These are phyloP conservation scores for Abscondita cerata DNA, from an alignment of 2,888 invertebrate genomes.

Conservation along the genomic window DNA sequence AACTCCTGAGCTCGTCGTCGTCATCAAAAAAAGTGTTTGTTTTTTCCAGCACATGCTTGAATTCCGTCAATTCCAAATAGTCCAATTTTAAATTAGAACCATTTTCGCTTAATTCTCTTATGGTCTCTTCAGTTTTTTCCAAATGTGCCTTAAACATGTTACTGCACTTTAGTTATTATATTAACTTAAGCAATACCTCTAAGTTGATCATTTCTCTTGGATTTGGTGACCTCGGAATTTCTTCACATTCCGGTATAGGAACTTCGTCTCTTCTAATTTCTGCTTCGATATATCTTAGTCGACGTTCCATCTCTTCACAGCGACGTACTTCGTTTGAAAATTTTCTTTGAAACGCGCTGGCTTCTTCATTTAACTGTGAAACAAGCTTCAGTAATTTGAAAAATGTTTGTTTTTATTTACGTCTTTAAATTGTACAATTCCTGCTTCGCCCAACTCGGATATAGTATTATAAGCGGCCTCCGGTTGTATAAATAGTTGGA, in stretches of 20 bases:
- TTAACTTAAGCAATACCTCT: constrained; percentile 67
- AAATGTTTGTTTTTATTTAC: constrained; percentile 65
- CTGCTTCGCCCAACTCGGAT: constrained; percentile 92
- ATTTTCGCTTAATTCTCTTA: constrained; percentile 91
- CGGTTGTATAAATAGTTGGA: constrained; percentile 95
- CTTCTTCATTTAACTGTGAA: constrained; percentile 79
- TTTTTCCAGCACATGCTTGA: constrained; percentile 90
- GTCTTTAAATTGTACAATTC: constrained; percentile 94
- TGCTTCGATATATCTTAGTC: constrained; percentile 83
- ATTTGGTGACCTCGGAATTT: constrained; percentile 76
- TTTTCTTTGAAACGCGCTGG: constrained; percentile 90
- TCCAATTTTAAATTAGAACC: constrained; percentile 92
- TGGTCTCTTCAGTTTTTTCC: constrained; percentile 95
- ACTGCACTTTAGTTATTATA: neutral
- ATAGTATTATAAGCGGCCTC: constrained; percentile 94
- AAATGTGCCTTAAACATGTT: constrained; percentile 75
- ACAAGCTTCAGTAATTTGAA: neutral
- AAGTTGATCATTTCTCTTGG: constrained; percentile 88
- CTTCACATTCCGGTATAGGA: constrained; percentile 76
- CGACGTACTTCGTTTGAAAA: constrained; percentile 90
- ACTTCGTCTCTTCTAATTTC: constrained; percentile 87
- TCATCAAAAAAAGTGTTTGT: constrained; percentile 89
- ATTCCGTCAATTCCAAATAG: constrained; percentile 88
- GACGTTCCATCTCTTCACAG: constrained; percentile 92
- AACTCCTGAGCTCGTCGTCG: constrained; percentile 73